Conservation (phyloP, 1,140 invertebrate species). For the Ditylenchus dipsaci region DNA sequence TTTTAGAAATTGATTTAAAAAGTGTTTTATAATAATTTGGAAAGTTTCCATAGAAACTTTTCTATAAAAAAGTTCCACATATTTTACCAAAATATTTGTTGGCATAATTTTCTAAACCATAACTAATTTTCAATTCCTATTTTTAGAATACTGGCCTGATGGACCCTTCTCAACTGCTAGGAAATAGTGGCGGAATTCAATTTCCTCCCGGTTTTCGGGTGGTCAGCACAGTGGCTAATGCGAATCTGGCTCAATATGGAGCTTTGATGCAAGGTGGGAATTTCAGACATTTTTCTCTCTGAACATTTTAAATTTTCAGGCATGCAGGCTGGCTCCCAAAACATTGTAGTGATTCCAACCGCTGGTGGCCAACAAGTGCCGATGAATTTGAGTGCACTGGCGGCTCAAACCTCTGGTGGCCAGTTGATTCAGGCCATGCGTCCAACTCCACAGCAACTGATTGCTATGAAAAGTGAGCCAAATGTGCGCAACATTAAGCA, state of each 20-base stretch:
- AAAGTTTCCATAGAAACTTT: no score
- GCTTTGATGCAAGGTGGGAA: background rate
- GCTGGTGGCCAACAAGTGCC: background rate
- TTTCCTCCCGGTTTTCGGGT: background rate
- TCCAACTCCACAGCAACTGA: background rate
- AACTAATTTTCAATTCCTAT: no score
- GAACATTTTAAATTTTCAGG: background rate
- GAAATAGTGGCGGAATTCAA: background rate
- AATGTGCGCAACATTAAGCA: slow-evolving; percentile 4
- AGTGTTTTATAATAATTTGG: no score
- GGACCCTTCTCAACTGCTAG: background rate
- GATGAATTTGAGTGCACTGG: background rate
- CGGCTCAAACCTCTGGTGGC: background rate
- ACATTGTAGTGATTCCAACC: background rate
- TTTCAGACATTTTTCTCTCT: background rate
- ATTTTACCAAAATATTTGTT: no score
- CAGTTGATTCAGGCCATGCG: background rate
- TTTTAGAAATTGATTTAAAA: no score
- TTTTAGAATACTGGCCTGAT: no score
- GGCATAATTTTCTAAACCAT: no score
- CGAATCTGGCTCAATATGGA: background rate
- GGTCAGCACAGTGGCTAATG: background rate
- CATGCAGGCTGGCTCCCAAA: background rate
- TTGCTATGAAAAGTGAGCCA: slow-evolving; percentile 1
- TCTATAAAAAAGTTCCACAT: no score